These are phyloP conservation scores for Tadarida brasiliensis DNA, from an alignment of 2,797 vertebrate species.

Conservation along the genomic window DNA sequence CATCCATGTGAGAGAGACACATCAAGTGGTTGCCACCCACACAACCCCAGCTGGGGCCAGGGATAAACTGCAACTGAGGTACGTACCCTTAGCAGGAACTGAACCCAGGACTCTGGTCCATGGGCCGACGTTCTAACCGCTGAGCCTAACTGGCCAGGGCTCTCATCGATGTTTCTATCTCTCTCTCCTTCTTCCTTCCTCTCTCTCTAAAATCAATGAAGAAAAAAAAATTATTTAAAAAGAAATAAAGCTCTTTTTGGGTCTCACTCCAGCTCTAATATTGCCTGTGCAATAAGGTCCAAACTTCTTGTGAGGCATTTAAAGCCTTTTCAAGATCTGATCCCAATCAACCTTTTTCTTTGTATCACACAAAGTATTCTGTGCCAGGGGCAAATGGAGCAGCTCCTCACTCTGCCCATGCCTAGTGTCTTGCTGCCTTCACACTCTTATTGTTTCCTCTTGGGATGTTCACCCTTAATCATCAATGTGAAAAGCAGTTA, in stretches of 20 bases:
- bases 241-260: neutral
- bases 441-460: neutral
- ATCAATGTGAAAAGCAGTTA: neutral
- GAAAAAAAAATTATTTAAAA: no score
- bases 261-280: neutral
- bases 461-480: neutral
- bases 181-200: no score
- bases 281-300: neutral
- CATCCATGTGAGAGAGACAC: no score
- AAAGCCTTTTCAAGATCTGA: conserved; percentile 29
- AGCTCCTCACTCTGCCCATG: neutral
- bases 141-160: no score
- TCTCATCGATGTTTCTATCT: no score
- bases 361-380: neutral
- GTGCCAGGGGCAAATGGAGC: neutral
- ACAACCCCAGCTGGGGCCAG: no score
- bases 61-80: no score
- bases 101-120: no score
- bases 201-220: no score
- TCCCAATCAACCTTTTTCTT: neutral
- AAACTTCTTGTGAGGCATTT: neutral
- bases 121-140: no score
- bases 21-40: no score
- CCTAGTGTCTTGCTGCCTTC: neutral
- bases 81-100: no score